Percentiles rank a stretch among this genome's conserved stretches.
Evolutionary conservation across 92 coral and sea anemone species (phyloP).

Genomic region (Zoanthus sociatus): DNA sequence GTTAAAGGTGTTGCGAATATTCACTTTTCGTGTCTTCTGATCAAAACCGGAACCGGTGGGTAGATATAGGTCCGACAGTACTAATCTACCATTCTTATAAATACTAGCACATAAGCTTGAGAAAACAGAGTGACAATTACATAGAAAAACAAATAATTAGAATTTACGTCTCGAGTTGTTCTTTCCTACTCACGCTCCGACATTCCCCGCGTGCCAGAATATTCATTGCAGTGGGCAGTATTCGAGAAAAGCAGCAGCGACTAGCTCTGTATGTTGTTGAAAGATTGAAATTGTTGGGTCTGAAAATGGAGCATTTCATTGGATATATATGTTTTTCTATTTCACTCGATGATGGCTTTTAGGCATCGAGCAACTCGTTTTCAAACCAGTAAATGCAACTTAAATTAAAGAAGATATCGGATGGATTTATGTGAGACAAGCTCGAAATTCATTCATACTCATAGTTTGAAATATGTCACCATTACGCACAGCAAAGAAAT

Average conservation of each 20-base stretch:
- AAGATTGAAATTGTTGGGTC: too few species aligned
- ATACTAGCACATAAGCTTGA: constrained; percentile 1
- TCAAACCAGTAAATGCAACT: background rate
- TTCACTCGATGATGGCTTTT: background rate
- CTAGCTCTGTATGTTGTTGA: background rate
- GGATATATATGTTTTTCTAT: background rate
- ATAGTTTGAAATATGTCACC: constrained; percentile 7
- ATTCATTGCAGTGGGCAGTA: too few species aligned
- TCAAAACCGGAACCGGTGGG: constrained; percentile 32
- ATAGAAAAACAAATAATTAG: constrained; percentile 47
- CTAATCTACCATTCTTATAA: constrained; percentile 21
- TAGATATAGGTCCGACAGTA: constrained; percentile 37
- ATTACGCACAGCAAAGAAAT: background rate
- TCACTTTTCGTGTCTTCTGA: constrained; percentile 30
- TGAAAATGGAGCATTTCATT: too few species aligned
- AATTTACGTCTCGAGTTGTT: constrained; percentile 30
- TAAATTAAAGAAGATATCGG: background rate
- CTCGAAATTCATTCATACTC: background rate
- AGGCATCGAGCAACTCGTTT: background rate
- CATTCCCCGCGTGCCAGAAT: constrained; percentile 31
- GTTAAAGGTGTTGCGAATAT: background rate
- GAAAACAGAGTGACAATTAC: background rate
- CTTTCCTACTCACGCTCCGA: constrained; percentile 10
- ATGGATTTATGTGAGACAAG: background rate
- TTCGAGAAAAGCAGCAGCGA: background rate